Evolutionary conservation across 2,888 invertebrate species (phyloP).

Genomic region (Spodoptera exigua): DNA sequence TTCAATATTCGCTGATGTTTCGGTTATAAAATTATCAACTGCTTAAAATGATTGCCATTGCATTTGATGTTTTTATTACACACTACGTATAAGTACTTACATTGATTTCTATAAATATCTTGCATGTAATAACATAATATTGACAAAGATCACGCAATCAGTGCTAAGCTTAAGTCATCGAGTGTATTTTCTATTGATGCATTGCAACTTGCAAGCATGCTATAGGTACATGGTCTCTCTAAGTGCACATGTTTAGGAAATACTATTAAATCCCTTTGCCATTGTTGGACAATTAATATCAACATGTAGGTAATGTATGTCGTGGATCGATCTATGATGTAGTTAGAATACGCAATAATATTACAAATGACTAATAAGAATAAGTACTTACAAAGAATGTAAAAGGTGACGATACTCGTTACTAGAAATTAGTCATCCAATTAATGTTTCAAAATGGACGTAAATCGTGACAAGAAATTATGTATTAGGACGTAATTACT

Average conservation of each 20-base stretch:
- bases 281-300: constrained; percentile 15
- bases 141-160: constrained; percentile 28
- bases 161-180: constrained; percentile 7
- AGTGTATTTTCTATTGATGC: constrained; percentile 25
- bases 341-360: constrained; percentile 7
- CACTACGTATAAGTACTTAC: too few relatives aligned
- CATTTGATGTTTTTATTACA: constrained; percentile 23
- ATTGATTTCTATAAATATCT: constrained; percentile 27
- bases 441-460: constrained; percentile 27
- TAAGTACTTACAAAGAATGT: constrained; percentile 8
- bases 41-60: background rate
- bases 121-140: constrained; percentile 7
- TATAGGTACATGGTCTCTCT: constrained; percentile 2
- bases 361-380: constrained; percentile 33
- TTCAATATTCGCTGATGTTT: background rate
- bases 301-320: constrained; percentile 7
- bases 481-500: constrained; percentile 10
- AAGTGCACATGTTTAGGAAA: constrained; percentile 1
- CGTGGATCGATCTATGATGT: background rate
- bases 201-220: too few relatives aligned
- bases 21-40: background rate
- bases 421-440: constrained; percentile 35
- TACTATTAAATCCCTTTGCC: constrained; percentile 18
- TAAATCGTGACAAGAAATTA: constrained; percentile 19
- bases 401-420: constrained; percentile 28